phyloP scores from a whole-genome alignment of 2,797 vertebrate genomes.

The Capromys pilorides region DNA sequence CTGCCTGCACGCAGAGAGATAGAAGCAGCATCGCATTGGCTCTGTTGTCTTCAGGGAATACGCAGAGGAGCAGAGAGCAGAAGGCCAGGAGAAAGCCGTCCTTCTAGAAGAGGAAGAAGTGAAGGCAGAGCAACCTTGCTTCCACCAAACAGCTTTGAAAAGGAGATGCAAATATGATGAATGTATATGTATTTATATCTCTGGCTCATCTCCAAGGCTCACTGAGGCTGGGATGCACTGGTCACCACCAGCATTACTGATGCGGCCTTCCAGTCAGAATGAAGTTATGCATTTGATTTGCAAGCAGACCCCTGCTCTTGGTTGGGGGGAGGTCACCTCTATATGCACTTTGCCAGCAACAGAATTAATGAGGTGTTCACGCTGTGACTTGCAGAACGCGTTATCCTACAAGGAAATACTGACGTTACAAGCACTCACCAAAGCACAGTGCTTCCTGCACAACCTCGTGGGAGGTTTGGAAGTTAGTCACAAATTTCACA shows the following conservation, averaged over 20 bases:
- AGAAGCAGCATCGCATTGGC: not conserved
- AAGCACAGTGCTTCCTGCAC: not conserved
- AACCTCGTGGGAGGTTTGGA: not conserved
- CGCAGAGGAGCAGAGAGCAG: not conserved
- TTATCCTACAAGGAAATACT: not conserved
- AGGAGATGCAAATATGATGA: not conserved
- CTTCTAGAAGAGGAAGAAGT: conserved; percentile 39
- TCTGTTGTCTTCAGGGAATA: not conserved
- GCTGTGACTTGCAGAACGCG: not conserved
- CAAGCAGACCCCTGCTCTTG: conserved; percentile 23
- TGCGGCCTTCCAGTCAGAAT: not conserved
- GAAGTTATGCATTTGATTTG: conserved; percentile 41
- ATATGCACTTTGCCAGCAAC: not conserved
- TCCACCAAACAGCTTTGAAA: not conserved
- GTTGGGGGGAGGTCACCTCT: not conserved
- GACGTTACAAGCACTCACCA: not conserved
- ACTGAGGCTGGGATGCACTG: not conserved
- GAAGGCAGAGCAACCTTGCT: conserved; percentile 3
- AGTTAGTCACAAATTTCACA: conserved; percentile 43
- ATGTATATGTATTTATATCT: conserved; percentile 24
- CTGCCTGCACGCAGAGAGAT: rapidly evolving
- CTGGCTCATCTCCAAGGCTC: not conserved
- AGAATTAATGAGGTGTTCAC: not conserved
- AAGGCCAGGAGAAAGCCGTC: not conserved
- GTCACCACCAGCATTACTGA: not conserved